These are phyloP conservation scores for Thalassarche chlororhynchos DNA, from an alignment of 2,113 vertebrate genomes.

Conservation along the genomic window DNA sequence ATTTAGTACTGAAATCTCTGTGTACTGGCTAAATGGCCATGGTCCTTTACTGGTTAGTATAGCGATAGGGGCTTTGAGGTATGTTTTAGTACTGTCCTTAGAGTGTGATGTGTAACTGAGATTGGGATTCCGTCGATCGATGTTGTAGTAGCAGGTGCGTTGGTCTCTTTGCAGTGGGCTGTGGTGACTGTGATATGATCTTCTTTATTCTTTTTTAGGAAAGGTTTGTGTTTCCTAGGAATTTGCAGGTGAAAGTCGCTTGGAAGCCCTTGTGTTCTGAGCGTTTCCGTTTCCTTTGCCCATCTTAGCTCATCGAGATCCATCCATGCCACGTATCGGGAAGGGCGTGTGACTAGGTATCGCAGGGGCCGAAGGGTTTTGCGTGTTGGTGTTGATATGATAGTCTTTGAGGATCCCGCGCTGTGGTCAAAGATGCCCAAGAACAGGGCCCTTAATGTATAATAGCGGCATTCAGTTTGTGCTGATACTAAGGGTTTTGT, in stretches of 20 bases:
- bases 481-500: slow-evolving; percentile 39
- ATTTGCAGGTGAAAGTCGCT: neutral
- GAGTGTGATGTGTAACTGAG: fast-evolving
- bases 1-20: neutral
- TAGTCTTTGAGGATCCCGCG: neutral
- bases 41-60: neutral
- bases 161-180: neutral
- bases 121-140: neutral
- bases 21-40: neutral
- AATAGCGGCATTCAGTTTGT: neutral
- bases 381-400: fast-evolving
- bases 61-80: neutral
- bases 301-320: neutral
- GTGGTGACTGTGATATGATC: neutral
- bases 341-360: neutral
- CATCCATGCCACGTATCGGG: fast-evolving
- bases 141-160: neutral
- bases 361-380: neutral
- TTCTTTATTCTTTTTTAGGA: neutral
- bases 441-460: neutral
- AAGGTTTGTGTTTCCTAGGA: neutral
- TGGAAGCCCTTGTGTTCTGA: neutral
- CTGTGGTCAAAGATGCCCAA: neutral
- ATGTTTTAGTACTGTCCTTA: neutral
- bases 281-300: fast-evolving